Base-by-base conservation (phyloP, 2,113 vertebrate genomes). In the Malurus alboscapulatus region DNA sequence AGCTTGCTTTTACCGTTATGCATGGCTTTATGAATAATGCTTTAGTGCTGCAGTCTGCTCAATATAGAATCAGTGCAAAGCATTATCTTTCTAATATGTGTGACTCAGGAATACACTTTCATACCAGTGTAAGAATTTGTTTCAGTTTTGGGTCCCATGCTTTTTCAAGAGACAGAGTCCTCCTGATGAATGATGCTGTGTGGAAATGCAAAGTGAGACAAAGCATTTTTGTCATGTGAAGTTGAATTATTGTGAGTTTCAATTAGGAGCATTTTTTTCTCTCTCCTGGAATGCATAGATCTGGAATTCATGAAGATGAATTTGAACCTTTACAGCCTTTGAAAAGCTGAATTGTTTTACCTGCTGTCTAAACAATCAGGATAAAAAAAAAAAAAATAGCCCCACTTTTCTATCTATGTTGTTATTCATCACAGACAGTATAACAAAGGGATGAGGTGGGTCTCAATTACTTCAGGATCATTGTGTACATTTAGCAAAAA, bases 1-100 rank as follows among this genome's bases (percentile, higher is more conserved):
- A 91, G 63, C 93, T 93, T 94, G 78, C 66, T 95, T 96, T 96
- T 93, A 84, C 90, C 40, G 76, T 91, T 96, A 68, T 86, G 29
- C 58, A 80, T 85, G 44, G 34, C 74, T 96, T 91, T 63, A 53
- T 89, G 85, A 89, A 72, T 93, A 95, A 90, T 85, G 61, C 76
- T 92, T 90, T 53, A 91, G 34, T 66, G 63, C 38, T 90, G n/a
- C 21, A 45, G 48, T 47, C 72, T 90, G 61, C 72, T 93, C 93
- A 87, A 32, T 75, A 90, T 30, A 50, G 57, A 88, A 84, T 87
- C 50, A 55, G 69, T 90, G 30, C 22, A 81, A 68, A 87, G 42
- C 55, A 55, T 44, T 75, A 53, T 77, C 72, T 95, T 90, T 34
- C 54, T 88, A 80, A 65, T 82, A 79, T 4, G 48, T 45, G 15